Conservation (phyloP, 2,888 invertebrate species). For the Litoditis marina region DNA sequence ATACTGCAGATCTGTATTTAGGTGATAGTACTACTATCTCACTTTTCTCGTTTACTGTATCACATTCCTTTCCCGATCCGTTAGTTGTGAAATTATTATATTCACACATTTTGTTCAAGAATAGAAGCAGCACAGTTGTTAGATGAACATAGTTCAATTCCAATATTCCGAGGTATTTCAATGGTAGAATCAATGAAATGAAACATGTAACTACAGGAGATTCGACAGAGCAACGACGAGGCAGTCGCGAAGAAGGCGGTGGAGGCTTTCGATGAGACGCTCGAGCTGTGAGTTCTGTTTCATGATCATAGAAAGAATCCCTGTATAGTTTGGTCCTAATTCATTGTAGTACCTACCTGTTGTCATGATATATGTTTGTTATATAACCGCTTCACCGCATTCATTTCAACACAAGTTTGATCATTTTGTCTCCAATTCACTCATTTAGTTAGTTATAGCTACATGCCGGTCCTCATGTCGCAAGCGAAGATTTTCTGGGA, state of each 20-base stretch:
- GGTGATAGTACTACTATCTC: not conserved
- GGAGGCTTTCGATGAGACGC: conserved; percentile 82
- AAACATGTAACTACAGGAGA: conserved; percentile 73
- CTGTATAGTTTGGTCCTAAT: too few species aligned
- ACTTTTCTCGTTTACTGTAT: too few species aligned
- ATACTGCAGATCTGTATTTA: not conserved
- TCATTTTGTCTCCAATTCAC: too few species aligned
- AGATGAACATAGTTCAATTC: not conserved
- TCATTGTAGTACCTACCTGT: too few species aligned
- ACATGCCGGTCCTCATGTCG: conserved; percentile 96
- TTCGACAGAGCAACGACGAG: conserved; percentile 82
- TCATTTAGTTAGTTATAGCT: too few species aligned
- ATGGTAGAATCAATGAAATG: too few species aligned
- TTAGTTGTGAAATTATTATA: not conserved
- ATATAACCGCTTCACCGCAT: too few species aligned
- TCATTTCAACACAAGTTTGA: too few species aligned
- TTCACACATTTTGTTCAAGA: not conserved
- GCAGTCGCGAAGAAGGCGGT: conserved; percentile 74
- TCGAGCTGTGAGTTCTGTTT: conserved; percentile 72
- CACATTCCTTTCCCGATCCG: too few species aligned
- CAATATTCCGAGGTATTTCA: too few species aligned
- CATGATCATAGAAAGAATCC: too few species aligned
- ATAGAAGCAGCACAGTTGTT: not conserved
- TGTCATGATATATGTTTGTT: too few species aligned
- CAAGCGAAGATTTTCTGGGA: conserved; percentile 98